Percentiles rank a stretch among this genome's conserved stretches.
phyloP scores from a whole-genome alignment of 2,888 invertebrate species.

The Eupithecia pulchellata region DNA sequence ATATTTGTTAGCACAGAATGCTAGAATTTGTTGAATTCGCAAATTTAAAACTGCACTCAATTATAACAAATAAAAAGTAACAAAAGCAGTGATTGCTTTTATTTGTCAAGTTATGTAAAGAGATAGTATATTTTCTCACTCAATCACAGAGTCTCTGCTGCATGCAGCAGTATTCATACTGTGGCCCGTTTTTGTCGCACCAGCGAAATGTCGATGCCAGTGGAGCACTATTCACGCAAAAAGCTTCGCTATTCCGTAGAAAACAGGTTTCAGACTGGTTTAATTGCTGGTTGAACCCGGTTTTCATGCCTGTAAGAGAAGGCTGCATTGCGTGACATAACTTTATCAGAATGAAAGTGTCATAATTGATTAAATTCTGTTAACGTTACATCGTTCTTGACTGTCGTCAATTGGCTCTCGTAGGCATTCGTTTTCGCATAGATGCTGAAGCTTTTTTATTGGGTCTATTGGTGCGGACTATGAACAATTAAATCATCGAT shows the following conservation, averaged over 20 bases:
- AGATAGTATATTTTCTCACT: conserved; percentile 5
- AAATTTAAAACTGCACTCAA: neutral
- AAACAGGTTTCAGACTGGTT: neutral
- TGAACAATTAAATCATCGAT: neutral
- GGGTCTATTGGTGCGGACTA: neutral
- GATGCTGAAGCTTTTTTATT: neutral
- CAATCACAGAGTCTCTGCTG: conserved; percentile 17
- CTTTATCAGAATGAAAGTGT: neutral
- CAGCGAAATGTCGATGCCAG: conserved; percentile 32
- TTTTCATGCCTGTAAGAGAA: neutral
- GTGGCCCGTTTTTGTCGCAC: conserved; percentile 32
- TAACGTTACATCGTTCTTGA: neutral
- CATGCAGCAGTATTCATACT: conserved; percentile 15
- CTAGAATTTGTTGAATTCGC: neutral
- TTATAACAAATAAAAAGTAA: neutral
- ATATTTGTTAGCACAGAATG: neutral
- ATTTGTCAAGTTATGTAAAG: neutral
- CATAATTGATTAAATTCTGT: neutral
- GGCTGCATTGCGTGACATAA: neutral
- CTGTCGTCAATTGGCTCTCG: neutral
- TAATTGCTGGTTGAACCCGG: neutral
- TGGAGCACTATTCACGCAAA: conserved; percentile 46
- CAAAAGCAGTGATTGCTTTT: neutral
- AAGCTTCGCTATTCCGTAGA: neutral
- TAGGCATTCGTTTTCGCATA: neutral